Evolutionary conservation across 2,113 vertebrate species (phyloP).

Genomic region (Myotis yumanensis): DNA sequence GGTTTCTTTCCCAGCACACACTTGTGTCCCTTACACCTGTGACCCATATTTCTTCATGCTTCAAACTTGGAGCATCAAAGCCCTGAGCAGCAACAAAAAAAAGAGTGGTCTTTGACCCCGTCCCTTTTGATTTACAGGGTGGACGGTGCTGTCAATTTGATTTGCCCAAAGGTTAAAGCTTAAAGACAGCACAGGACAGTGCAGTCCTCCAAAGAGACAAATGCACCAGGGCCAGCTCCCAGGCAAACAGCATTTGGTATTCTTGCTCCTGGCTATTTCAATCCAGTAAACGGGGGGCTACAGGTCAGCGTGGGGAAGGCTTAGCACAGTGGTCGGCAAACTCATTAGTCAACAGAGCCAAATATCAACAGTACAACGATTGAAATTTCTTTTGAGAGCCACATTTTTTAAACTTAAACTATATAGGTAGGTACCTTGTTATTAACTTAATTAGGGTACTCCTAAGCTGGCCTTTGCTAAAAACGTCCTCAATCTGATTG

Average conservation of each 20-base stretch:
- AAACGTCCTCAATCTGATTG: no score
- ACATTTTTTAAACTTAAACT: no score
- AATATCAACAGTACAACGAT: no score
- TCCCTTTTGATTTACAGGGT: constrained; percentile 74
- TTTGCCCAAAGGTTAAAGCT: constrained; percentile 59
- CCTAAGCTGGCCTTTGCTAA: no score
- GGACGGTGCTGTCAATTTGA: constrained; percentile 60
- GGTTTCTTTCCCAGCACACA: constrained; percentile 9
- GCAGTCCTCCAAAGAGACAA: constrained; percentile 29
- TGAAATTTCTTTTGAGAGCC: no score
- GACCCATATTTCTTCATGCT: constrained; percentile 52
- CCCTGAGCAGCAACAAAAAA: background rate
- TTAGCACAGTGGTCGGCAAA: background rate
- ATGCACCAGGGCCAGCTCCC: constrained; percentile 8
- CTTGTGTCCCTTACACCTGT: constrained; percentile 25
- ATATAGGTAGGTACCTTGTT: no score
- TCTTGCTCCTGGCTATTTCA: background rate
- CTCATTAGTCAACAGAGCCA: no score
- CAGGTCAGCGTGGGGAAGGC: background rate
- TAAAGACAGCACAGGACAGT: constrained; percentile 36
- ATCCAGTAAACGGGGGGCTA: background rate
- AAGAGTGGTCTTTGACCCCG: constrained; percentile 71
- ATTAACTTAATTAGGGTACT: no score
- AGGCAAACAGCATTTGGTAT: constrained; percentile 34
- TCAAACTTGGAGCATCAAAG: constrained; percentile 66